Evolutionary conservation across 2,113 vertebrate genomes (phyloP).

Genomic region (Prionailurus viverrinus): DNA sequence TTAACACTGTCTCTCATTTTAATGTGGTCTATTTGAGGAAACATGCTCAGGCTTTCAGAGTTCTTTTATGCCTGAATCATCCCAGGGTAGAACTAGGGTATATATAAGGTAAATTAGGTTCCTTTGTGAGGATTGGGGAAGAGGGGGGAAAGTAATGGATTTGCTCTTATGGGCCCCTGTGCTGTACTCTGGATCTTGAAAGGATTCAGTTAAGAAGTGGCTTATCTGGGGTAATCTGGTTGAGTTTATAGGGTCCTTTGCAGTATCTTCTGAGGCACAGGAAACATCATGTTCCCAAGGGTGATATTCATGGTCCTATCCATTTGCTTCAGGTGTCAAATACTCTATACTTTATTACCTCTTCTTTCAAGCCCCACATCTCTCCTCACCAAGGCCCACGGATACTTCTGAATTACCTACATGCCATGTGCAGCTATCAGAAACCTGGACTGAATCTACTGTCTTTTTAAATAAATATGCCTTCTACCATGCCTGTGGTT

Average conservation of each 20-base stretch:
- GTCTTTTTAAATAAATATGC: not conserved
- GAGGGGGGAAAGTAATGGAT: not conserved
- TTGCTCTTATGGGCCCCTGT: too few relatives aligned
- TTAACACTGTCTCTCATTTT: constrained; percentile 27
- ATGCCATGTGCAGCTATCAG: not conserved
- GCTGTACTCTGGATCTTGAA: not conserved
- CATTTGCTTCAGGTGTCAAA: not conserved
- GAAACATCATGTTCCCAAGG: not conserved
- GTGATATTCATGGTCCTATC: not conserved
- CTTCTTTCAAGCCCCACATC: not conserved
- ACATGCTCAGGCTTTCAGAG: not conserved
- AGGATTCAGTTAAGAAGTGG: not conserved
- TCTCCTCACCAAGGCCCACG: not conserved
- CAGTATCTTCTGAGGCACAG: not conserved
- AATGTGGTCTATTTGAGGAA: not conserved
- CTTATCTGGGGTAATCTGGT: not conserved
- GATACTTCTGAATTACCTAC: not conserved
- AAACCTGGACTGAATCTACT: not conserved
- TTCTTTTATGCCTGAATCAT: not conserved
- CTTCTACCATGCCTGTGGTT: not conserved
- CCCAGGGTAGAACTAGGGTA: not conserved
- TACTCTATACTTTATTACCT: not conserved
- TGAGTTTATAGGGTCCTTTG: not conserved
- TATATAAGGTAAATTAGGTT: not conserved
- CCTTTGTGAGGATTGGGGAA: not conserved